Base-by-base conservation (phyloP, 2,888 invertebrate species). In the Deroplatys truncata region DNA sequence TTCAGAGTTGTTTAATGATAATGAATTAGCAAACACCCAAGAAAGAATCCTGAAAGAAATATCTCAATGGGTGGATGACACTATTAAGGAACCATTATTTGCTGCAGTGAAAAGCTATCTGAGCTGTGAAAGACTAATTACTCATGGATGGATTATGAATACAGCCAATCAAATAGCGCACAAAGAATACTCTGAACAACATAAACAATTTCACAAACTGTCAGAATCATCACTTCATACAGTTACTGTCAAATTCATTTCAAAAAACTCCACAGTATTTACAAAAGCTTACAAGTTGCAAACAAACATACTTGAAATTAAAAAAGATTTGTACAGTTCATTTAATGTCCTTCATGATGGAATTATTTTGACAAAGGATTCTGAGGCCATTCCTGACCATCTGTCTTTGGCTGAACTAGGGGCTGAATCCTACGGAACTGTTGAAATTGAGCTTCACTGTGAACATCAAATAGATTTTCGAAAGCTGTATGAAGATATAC, bases 381-480 rank as follows among this genome's bases (percentile, higher is more conserved):
- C 82, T 31, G 25, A 20, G 35, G 25, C 29, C 25, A 82, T 87
- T 31, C 28, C 87, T 92, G 89, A 92, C 91, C 83, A 92, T 92
- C 89, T 90, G 89, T 89, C 92, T 89, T 49, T 92, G 91, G 91
- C 92, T 29, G 90, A 92, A 92, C 84, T 93, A 92, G 89, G 92
- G 92, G 88, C 92, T 91, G 91, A 92, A 92, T 91, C 93, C 91
- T 84, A 91, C 85, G 92, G 92, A n/a, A 91, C 90, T 16, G 86
- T 92, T 15, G 92, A 92, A 89, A 82, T 96, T 93, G 93, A 87
- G 29, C n/a, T 87, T 31, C 31, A 87, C 56, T 72, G 56, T 72
- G 56, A 72, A 20, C 56, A 87, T n/a, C 87, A 31, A 87, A 87
- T 35, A 83, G 87, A 25, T 87, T 43, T 87, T 35, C 83, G n/a